phyloP scores from a whole-genome alignment of 2,113 vertebrate species.

The Ageneiosus marmoratus region DNA sequence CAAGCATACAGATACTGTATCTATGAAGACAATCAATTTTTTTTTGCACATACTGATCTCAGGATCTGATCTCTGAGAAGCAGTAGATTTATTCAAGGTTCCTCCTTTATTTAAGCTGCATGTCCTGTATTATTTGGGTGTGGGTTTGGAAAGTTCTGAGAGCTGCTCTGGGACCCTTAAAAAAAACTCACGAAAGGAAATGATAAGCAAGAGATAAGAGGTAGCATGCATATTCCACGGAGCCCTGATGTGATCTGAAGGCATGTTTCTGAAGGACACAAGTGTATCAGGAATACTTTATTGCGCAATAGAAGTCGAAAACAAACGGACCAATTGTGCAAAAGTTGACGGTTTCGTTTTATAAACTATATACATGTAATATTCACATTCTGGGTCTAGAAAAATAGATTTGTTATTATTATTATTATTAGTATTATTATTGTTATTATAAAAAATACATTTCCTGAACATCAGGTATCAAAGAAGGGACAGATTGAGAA shows the following conservation, averaged over 20 bases:
- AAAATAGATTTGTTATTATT: slow-evolving; percentile 32
- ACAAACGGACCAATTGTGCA: slow-evolving; percentile 20
- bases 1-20: too few relatives aligned
- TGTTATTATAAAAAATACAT: slow-evolving; percentile 24
- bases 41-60: not conserved
- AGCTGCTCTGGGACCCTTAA: not conserved
- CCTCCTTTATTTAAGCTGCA: not conserved
- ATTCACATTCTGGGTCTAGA: slow-evolving; percentile 39
- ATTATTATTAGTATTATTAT: slow-evolving; percentile 20
- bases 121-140: not conserved
- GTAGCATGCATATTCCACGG: not conserved
- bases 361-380: slow-evolving; percentile 39
- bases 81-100: not conserved
- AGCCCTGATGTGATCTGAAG: not conserved
- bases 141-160: not conserved
- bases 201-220: not conserved
- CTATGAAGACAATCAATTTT: not conserved
- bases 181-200: not conserved
- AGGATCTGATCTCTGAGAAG: too few relatives aligned
- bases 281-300: slow-evolving; percentile 18
- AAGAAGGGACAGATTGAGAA: slow-evolving; percentile 2
- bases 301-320: slow-evolving; percentile 22
- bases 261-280: not conserved
- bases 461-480: slow-evolving; percentile 25
- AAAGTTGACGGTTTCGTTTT: slow-evolving; percentile 35